phyloP scores from a whole-genome alignment of 2,797 vertebrate genomes.

The Hippocampus kuda region DNA sequence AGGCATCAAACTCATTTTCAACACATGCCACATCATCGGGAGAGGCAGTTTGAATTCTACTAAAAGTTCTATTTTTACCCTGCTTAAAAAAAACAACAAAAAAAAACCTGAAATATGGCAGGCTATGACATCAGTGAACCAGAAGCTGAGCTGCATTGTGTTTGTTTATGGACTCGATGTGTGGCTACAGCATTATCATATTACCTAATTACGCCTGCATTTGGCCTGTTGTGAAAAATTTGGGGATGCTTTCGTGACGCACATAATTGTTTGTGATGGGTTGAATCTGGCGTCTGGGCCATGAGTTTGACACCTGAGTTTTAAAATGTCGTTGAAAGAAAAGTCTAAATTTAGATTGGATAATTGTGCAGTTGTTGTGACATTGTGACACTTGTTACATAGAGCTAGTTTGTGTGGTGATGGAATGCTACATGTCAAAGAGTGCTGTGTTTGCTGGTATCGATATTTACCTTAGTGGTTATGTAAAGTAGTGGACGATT shows the following conservation, averaged over 20 bases:
- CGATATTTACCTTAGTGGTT: neutral
- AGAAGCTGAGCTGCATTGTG: too few species aligned
- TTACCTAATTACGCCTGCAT: neutral
- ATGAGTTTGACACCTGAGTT: neutral
- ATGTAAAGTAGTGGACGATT: neutral
- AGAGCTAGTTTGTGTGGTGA: neutral
- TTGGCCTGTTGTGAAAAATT: neutral
- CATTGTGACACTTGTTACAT: neutral
- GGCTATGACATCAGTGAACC: too few species aligned
- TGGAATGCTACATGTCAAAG: neutral
- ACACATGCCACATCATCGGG: neutral
- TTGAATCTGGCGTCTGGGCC: neutral
- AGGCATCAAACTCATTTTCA: neutral
- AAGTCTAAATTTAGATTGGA: neutral
- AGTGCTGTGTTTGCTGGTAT: neutral
- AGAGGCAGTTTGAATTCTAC: neutral
- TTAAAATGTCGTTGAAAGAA: neutral
- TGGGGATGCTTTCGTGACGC: neutral
- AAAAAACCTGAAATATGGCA: too few species aligned
- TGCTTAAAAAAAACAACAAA: too few species aligned
- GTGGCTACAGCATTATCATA: neutral
- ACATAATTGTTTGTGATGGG: neutral
- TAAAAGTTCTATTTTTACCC: neutral
- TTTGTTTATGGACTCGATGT: too few species aligned
- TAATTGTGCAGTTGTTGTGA: neutral